Base-by-base conservation (phyloP, 2,113 vertebrate species). In the Cynocephalus volans region DNA sequence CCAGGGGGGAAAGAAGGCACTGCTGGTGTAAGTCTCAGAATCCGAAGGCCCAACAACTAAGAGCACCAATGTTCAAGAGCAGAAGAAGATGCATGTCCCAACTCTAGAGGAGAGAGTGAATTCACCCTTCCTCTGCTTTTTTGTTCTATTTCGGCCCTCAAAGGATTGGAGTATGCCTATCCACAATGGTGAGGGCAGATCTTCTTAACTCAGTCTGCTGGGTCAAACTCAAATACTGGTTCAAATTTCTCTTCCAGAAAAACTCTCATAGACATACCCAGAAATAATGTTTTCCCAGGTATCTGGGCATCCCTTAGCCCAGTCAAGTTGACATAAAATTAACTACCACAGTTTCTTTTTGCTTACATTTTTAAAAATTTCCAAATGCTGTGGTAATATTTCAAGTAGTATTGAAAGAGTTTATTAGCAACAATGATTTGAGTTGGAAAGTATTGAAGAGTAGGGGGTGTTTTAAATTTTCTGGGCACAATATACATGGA, bases 341-440 rank as follows among this genome's bases (percentile, higher is more conserved):
- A 87, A 41, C 4, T 24, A 41, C 50, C 8, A 65, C 31, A 69
- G 14, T 60, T 41, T 77, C 48, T 36, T 93, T 62, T 75, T 87
- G 62, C 93, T 93, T n/a, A 96, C 94, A 93, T 96, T 96, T 98
- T 65, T 79, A 97, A 11, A 79, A 96, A 92, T 88, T 94, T 96
- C 91, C 45, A 26, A 58, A 65, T 52, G 64, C 2, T 9, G 0
- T 93, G 36, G 94, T 83, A 96, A 52, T 80, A 96, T 98, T 96
- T 96, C 60, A 95, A 84, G 95, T 83, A 95, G 8, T 5, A 33
- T 65, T 54, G 88, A 91, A 41, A 60, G 60, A 88, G 80, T 77
- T 87, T 97, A 67, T 72, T 62, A 86, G 23, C 31, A 15, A 18
- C 52, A 18, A 72, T 87, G 80, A 83, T 84, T 28, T n/a, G 52